Evolutionary conservation across 2,113 vertebrate species (phyloP), one percentile per base, ranked within the genome.

Genomic region (Romanogobio albipinnatus): DNA sequence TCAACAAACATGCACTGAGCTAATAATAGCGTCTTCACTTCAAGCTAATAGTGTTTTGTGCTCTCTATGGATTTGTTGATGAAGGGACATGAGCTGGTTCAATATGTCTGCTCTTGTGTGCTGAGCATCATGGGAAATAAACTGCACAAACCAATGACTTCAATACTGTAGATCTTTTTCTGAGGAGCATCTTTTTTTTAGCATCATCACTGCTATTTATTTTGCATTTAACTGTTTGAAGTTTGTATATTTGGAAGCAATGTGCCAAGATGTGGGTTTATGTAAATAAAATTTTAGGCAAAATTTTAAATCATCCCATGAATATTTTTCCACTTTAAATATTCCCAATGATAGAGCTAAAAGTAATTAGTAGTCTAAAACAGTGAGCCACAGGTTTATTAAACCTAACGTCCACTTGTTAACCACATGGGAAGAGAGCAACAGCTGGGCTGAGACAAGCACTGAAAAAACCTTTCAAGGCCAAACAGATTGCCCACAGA

Each of bases 61-160:
- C 58, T 49, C 58, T 47, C 77, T n/a, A 43, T 80, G 58, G 77
- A 80, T 80, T 80, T 80, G 62, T 80, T 64, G 77, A 79, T 58
- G 43, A 4, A 49, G 58, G 39, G 39, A 80, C 77, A 64, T 14
- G 0, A 17, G 14, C 14, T 62, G 58, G 77, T 43, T 80, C 56
- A 64, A 80, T 80, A 80, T 19, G 14, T 9, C 47, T 26, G 77
- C 58, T 47, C 51, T 22, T 45, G 26, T 78, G 56, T 77, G 75
- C 75, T 58, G 15, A 47, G 58, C 77, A 80, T 64, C 56, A 62
- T 80, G 77, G 77, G 77, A 80, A 80, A 80, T 80, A 80, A 80
- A 15, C 15, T 64, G 36, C 77, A 45, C 39, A 62, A 79, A 62
- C 3, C n/a, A 80, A 47, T 79, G 36, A 47, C 77, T 79, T 62